These are phyloP conservation scores for Piaya cayana DNA, from an alignment of 2,113 vertebrate genomes.

Conservation along the genomic window DNA sequence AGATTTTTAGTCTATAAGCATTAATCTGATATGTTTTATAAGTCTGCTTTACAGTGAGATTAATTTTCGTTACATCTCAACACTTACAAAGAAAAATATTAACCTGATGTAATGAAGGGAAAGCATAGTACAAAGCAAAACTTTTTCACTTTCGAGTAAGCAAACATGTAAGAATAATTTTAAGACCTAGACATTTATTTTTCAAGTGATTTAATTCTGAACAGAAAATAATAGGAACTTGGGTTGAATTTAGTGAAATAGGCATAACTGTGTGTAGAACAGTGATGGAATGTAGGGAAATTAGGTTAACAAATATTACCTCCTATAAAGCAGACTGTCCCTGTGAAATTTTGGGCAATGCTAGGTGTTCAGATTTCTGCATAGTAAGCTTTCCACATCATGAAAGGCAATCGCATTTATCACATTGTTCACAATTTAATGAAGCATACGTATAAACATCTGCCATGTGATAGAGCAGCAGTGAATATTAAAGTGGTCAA, in stretches of 20 bases:
- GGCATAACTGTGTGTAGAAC: not conserved
- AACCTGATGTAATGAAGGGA: not conserved
- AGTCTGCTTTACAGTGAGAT: not conserved
- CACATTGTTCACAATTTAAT: constrained; percentile 57
- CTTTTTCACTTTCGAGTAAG: not conserved
- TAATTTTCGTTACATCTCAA: not conserved
- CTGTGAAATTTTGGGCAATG: not conserved
- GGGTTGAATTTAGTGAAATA: not conserved
- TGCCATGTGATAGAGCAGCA: constrained; percentile 25
- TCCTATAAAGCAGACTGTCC: not conserved
- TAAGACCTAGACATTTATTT: not conserved
- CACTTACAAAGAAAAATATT: not conserved
- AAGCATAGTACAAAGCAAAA: not conserved
- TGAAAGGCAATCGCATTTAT: constrained; percentile 59
- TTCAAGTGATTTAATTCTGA: not conserved
- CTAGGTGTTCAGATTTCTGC: constrained; percentile 14
- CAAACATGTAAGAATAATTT: not conserved
- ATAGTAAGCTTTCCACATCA: constrained; percentile 26
- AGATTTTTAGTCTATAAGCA: not conserved
- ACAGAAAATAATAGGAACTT: not conserved
- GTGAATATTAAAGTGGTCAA: constrained; percentile 33
- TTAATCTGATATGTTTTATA: not conserved
- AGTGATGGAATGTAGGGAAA: not conserved
- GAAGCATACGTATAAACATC: constrained; percentile 67
- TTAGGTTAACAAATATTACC: not conserved